Conservation (phyloP, 2,113 vertebrate genomes). For the Scytalopus superciliaris region DNA sequence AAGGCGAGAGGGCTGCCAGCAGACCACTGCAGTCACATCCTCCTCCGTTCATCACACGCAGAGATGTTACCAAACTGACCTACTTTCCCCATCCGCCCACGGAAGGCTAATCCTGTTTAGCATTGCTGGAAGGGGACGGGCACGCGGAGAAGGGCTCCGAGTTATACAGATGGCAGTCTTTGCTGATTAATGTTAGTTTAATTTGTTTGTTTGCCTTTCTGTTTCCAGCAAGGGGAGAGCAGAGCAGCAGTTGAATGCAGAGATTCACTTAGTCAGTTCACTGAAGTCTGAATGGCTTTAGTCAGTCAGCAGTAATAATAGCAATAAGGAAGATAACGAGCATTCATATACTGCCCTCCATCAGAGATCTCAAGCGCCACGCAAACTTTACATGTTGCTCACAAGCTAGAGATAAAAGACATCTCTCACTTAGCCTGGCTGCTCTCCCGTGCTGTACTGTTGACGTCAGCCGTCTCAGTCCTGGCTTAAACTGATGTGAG, state of each 20-base stretch:
- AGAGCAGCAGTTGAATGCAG: not conserved
- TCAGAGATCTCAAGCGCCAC: not conserved
- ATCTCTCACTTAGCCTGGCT: not conserved
- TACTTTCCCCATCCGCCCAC: slow-evolving; percentile 73
- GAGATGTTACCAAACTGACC: slow-evolving; percentile 70
- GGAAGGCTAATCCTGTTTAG: slow-evolving; percentile 77
- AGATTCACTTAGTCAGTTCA: slow-evolving; percentile 1
- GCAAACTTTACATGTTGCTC: not conserved
- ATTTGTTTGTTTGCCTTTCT: slow-evolving; percentile 65
- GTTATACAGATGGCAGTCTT: slow-evolving; percentile 65
- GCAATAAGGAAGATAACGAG: not conserved
- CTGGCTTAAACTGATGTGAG: not conserved
- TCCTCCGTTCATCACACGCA: slow-evolving; percentile 18
- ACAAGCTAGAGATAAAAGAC: not conserved
- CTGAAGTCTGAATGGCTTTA: slow-evolving; percentile 6
- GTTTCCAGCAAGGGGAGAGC: slow-evolving; percentile 25
- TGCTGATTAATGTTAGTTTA: slow-evolving; percentile 58
- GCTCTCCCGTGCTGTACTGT: accelerated
- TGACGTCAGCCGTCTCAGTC: accelerated
- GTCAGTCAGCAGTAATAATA: not conserved
- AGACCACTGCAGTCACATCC: slow-evolving; percentile 16
- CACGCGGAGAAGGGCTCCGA: slow-evolving; percentile 52
- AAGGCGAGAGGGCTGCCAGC: not conserved
- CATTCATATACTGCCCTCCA: not conserved
- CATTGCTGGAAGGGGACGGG: slow-evolving; percentile 61